Evolutionary conservation across 1,140 invertebrate species (phyloP).

Genomic region (Zaprionus ornatus): DNA sequence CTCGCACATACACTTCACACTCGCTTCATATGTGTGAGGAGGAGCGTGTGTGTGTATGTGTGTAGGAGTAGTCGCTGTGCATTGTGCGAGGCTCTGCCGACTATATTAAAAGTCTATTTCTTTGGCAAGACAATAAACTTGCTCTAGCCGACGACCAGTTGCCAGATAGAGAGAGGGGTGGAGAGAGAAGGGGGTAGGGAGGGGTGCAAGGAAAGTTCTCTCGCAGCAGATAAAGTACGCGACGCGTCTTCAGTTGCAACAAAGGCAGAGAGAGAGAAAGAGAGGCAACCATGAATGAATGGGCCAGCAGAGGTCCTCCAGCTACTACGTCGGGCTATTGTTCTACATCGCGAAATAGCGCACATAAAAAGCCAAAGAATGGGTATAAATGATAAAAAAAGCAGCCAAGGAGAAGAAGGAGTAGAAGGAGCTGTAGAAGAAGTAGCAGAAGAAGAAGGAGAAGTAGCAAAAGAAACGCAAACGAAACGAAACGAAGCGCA

Average conservation of each 20-base stretch:
- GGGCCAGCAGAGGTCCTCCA: conserved; percentile 16
- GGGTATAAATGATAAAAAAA: conserved; percentile 45
- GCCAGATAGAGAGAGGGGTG: conserved; percentile 1
- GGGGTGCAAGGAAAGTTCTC: conserved; percentile 2
- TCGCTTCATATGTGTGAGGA: background rate
- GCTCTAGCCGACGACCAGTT: conserved; percentile 43
- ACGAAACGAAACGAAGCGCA: conserved; percentile 45
- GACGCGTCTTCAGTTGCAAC: conserved; percentile 3
- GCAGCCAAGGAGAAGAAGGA: background rate
- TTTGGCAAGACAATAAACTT: conserved; percentile 79
- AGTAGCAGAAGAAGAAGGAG: background rate
- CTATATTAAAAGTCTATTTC: conserved; percentile 81
- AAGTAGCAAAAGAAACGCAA: conserved; percentile 27
- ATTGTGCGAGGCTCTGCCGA: conserved; percentile 55
- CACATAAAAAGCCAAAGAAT: conserved; percentile 71
- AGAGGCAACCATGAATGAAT: conserved; percentile 16
- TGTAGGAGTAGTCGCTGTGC: conserved; percentile 22
- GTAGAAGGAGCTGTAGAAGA: background rate
- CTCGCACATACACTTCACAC: conserved; percentile 49
- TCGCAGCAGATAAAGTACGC: conserved; percentile 7
- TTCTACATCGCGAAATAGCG: conserved; percentile 79
- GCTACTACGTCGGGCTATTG: conserved; percentile 56
- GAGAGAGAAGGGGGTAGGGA: conserved; percentile 5
- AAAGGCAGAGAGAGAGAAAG: background rate
- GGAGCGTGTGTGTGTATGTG: conserved; percentile 11